Evolutionary conservation across 2,888 invertebrate genomes (phyloP).

Genomic region (Andrena chrysosceles): DNA sequence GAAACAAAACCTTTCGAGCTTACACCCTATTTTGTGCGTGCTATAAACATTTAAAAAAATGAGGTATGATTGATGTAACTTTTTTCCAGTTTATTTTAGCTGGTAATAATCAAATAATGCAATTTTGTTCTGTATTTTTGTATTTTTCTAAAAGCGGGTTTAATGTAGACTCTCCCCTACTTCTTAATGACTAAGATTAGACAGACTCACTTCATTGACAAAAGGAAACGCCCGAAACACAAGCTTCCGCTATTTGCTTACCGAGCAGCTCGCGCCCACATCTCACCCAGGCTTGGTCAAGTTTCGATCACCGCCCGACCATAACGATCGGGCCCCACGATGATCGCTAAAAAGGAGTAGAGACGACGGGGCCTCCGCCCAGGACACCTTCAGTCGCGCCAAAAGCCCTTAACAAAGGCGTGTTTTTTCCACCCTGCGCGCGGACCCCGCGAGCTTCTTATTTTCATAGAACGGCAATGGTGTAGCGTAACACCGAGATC

Average conservation of each 20-base stretch:
- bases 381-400: slow-evolving; percentile 28
- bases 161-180: no score
- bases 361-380: slow-evolving; percentile 16
- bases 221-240: not conserved
- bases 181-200: no score
- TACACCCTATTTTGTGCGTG: no score
- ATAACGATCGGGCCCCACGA: slow-evolving; percentile 50
- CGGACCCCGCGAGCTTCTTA: slow-evolving; percentile 68
- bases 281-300: slow-evolving; percentile 49
- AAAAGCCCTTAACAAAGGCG: slow-evolving; percentile 61
- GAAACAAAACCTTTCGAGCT: no score
- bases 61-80: no score
- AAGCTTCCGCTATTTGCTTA: slow-evolving; percentile 16
- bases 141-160: no score
- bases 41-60: no score
- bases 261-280: slow-evolving; percentile 22
- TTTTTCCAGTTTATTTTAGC: no score
- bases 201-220: no score
- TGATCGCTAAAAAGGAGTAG: slow-evolving; percentile 50
- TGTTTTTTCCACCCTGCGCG: slow-evolving; percentile 51
- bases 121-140: no score
- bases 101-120: no score
- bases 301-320: slow-evolving; percentile 47
- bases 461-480: slow-evolving; percentile 77
- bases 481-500: slow-evolving; percentile 82